Evolutionary conservation across 1,140 invertebrate species (phyloP).

Genomic region (Drosophila navojoa): DNA sequence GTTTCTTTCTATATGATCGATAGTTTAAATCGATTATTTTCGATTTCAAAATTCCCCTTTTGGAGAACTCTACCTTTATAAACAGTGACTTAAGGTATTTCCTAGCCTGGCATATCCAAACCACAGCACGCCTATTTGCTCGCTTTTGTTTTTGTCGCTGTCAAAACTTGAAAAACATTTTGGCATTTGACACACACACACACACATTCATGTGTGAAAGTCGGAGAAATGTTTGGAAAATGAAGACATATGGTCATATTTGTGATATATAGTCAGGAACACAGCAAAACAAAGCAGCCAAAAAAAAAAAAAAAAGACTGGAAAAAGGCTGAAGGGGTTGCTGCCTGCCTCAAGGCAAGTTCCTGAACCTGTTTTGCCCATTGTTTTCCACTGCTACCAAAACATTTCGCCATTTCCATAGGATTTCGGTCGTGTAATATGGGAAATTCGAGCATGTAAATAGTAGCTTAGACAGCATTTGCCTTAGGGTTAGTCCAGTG

Average conservation of each 20-base stretch:
- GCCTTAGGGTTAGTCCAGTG: neutral
- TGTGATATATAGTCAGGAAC: slow-evolving; percentile 4
- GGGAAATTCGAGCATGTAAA: slow-evolving; percentile 18
- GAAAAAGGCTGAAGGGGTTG: slow-evolving; percentile 30
- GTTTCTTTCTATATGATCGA: too few species aligned
- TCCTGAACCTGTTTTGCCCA: slow-evolving; percentile 27
- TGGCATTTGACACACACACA: slow-evolving; percentile 59
- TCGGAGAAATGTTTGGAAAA: slow-evolving; percentile 45
- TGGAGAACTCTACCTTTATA: too few species aligned
- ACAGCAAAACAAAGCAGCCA: neutral
- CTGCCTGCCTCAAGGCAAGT: neutral
- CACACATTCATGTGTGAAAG: slow-evolving; percentile 6
- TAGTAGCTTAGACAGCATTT: slow-evolving; percentile 7
- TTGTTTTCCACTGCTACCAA: neutral
- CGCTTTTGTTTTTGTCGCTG: slow-evolving; percentile 38
- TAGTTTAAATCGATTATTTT: too few species aligned
- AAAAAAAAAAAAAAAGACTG: neutral
- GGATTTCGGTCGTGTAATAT: slow-evolving; percentile 12
- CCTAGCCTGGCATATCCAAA: too few species aligned
- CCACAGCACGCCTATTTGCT: neutral
- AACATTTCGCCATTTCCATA: neutral
- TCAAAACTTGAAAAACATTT: slow-evolving; percentile 47
- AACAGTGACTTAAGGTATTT: too few species aligned
- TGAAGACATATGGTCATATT: slow-evolving; percentile 63
- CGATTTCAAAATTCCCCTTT: too few species aligned